Conservation (phyloP, 2,797 vertebrate species). For the Sorex maritimensis region DNA sequence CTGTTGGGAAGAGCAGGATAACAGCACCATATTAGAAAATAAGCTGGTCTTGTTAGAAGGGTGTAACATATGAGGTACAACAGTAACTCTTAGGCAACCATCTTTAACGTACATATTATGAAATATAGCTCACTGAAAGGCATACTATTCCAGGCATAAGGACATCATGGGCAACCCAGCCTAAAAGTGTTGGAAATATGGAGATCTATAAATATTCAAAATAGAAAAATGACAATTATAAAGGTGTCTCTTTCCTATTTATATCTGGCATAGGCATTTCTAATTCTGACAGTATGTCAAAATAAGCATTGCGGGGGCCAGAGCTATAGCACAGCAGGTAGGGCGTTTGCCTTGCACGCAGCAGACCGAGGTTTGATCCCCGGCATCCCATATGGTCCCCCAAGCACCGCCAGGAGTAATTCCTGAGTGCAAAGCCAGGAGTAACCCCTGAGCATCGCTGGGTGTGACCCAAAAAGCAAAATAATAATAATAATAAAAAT, state of each 20-base stretch:
- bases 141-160: not conserved
- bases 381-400: too few species aligned
- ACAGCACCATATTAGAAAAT: constrained; percentile 42
- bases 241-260: not conserved
- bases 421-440: too few species aligned
- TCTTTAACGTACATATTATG: not conserved
- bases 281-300: constrained; percentile 11
- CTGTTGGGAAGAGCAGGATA: not conserved
- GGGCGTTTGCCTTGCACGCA: too few species aligned
- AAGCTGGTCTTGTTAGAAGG: not conserved
- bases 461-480: too few species aligned
- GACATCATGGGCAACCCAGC: not conserved
- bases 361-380: too few species aligned
- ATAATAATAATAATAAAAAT: not conserved
- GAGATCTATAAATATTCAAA: not conserved
- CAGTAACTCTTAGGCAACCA: not conserved
- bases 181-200: constrained; percentile 5
- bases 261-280: not conserved
- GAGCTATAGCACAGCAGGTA: too few species aligned
- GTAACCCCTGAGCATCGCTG: too few species aligned
- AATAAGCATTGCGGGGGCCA: too few species aligned
- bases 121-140: constrained; percentile 2
- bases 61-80: constrained; percentile 33
- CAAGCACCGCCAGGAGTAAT: too few species aligned
- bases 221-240: not conserved